Evolutionary conservation across 2,888 invertebrate species (phyloP).

Genomic region (Malthinus flaveolus): DNA sequence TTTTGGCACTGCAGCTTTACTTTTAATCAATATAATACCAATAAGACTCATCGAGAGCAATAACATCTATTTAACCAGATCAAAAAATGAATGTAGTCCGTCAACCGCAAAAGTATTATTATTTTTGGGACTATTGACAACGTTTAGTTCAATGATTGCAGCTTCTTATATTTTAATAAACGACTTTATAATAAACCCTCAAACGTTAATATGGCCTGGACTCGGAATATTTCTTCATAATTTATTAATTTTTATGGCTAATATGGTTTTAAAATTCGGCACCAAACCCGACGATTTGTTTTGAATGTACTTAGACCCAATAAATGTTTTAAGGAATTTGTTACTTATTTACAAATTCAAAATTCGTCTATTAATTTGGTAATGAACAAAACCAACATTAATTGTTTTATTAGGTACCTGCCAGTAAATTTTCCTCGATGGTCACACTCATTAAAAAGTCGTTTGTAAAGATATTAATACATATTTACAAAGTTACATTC

Average conservation of each 20-base stretch:
- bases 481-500: too few species aligned
- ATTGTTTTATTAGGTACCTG: too few species aligned
- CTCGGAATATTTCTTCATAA: slow-evolving; percentile 42
- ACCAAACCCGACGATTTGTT: slow-evolving; percentile 21
- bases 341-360: too few species aligned
- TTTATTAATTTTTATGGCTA: slow-evolving; percentile 38
- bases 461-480: too few species aligned
- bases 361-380: too few species aligned
- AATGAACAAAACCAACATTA: too few species aligned
- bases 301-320: too few species aligned
- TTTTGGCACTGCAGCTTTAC: slow-evolving; percentile 35
- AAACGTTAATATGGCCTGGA: slow-evolving; percentile 39
- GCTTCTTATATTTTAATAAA: slow-evolving; percentile 40
- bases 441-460: too few species aligned
- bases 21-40: slow-evolving; percentile 38
- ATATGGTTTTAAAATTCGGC: slow-evolving; percentile 37
- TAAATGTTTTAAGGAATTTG: too few species aligned
- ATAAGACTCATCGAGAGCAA: slow-evolving; percentile 32
- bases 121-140: slow-evolving; percentile 39
- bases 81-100: slow-evolving; percentile 27
- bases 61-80: slow-evolving; percentile 19
- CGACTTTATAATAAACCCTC: slow-evolving; percentile 39
- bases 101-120: slow-evolving; percentile 33
- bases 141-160: slow-evolving; percentile 42
- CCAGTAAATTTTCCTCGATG: too few species aligned